Base-by-base conservation (phyloP, 2,797 vertebrate genomes). In the Sebastes cheni region DNA sequence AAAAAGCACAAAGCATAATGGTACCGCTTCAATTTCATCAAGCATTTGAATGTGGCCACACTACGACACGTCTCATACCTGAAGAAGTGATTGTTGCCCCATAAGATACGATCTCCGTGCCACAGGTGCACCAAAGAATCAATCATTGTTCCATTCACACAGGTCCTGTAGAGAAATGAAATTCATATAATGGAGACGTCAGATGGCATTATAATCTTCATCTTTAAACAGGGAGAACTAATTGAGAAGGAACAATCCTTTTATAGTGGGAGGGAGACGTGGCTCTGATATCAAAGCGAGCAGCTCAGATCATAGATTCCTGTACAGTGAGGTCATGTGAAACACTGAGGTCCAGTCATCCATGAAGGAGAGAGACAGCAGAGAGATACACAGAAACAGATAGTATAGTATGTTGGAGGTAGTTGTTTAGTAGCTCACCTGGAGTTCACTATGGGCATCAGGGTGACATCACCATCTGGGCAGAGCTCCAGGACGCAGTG, bases 71-170 rank as follows among this genome's bases (percentile, higher is more conserved):
- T 18, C 4, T 14, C 13, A 79, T 95, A 99, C 98, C 98, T 97
- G 93, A 99, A 99, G 82, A 99, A 99, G 95, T 99, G 99, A 95
- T 99, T 99, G 92, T 99, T 99, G 87, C 99, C 99, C 99, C 99
- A 99, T 64, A 99, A 93, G 86, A 99, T 99, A 36, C 99, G 95
- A 85, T 99, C 99, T 50, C 98, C 99, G 0, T 99, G 99, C 99
- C 99, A 99, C 58, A 99, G 92, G 54, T 97, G 97, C 72, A 97
- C 97, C 77, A 93, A 79, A 34, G 94, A 96, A 87, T 96, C 96
- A 2, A 98, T 93, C 52, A 96, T 93, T 12, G 96, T 93, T 72
- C 99, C 99, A 7, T 99, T 99, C 79, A 99, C 98, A 93, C 99
- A 99, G 70, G 98, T 98, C 82, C 99, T 99, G 88, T 3, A 25